A percentile compares a stretch with the other conserved stretches of the same genome.
These are phyloP conservation scores for Bhutanitis thaidina DNA, from an alignment of 2,888 invertebrate species.

Conservation along the genomic window DNA sequence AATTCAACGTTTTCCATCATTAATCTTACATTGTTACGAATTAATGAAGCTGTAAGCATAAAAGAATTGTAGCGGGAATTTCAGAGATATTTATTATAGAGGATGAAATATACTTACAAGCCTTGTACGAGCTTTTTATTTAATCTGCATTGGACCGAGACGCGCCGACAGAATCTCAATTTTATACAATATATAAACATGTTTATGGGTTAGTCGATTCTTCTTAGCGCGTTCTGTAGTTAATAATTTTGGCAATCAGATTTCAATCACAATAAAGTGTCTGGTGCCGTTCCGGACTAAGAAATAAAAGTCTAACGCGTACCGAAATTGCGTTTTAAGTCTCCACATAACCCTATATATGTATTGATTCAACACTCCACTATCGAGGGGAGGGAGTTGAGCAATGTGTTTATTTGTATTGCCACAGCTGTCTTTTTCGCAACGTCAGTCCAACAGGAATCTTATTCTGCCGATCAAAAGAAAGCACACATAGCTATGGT, in stretches of 20 bases:
- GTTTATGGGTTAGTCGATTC: background rate
- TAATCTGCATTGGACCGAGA: conserved; percentile 8
- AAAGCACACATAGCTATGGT: too few species aligned
- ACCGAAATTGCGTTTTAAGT: conserved; percentile 15
- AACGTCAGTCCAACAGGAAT: too few species aligned
- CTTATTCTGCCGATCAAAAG: too few species aligned
- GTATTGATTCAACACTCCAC: background rate
- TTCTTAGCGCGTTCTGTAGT: conserved; percentile 1
- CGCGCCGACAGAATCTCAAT: conserved; percentile 11
- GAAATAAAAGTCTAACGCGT: conserved; percentile 15
- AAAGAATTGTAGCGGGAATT: conserved; percentile 9
- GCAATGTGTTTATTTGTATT: background rate
- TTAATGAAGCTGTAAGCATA: conserved; percentile 10
- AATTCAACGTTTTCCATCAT: conserved; percentile 6
- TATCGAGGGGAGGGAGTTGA: background rate
- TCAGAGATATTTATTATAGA: conserved; percentile 10
- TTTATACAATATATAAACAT: background rate
- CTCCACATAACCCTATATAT: background rate
- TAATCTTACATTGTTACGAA: conserved; percentile 15
- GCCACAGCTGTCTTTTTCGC: too few species aligned
- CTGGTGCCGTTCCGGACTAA: background rate
- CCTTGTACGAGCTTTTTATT: background rate
- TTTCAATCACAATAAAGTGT: conserved; percentile 18
- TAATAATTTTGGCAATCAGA: conserved; percentile 1
- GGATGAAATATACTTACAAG: conserved; percentile 2